These are phyloP conservation scores for Leuciscus waleckii DNA, from an alignment of 2,797 vertebrate species.

Conservation along the genomic window DNA sequence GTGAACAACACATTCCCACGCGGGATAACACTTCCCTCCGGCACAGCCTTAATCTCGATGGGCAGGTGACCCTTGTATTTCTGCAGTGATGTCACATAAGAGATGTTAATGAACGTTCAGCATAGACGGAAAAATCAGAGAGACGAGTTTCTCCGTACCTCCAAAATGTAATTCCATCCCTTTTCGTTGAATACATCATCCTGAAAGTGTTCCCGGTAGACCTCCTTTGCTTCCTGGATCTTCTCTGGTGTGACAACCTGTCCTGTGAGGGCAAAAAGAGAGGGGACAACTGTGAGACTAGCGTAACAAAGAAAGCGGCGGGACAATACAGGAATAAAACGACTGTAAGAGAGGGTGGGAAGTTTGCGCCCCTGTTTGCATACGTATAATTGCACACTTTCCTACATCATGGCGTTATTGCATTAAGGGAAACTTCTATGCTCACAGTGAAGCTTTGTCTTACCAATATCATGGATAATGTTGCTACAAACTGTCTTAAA, in stretches of 20 bases:
- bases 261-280: conserved; percentile 75
- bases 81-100: conserved; percentile 72
- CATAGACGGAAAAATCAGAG: neutral
- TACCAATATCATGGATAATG: neutral
- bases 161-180: conserved; percentile 97
- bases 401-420: conserved; percentile 58
- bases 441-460: conserved; percentile 63
- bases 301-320: neutral
- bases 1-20: conserved; percentile 98
- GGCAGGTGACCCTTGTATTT: conserved; percentile 96
- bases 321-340: neutral
- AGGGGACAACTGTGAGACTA: neutral
- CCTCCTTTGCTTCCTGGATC: conserved; percentile 97
- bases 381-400: conserved; percentile 47
- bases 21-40: conserved; percentile 96
- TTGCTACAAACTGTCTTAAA: conserved; percentile 28
- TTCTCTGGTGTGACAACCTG: conserved; percentile 96
- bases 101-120: neutral
- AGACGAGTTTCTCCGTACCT: conserved; percentile 78
- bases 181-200: conserved; percentile 98
- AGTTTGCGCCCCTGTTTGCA: neutral
- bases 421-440: conserved; percentile 55
- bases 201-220: conserved; percentile 98
- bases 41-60: conserved; percentile 98
- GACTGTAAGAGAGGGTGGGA: neutral